A percentile compares a stretch with the other conserved stretches of the same genome.
These are phyloP conservation scores for Typhlomys cinereus DNA, from an alignment of 2,113 vertebrate species.

Conservation along the genomic window DNA sequence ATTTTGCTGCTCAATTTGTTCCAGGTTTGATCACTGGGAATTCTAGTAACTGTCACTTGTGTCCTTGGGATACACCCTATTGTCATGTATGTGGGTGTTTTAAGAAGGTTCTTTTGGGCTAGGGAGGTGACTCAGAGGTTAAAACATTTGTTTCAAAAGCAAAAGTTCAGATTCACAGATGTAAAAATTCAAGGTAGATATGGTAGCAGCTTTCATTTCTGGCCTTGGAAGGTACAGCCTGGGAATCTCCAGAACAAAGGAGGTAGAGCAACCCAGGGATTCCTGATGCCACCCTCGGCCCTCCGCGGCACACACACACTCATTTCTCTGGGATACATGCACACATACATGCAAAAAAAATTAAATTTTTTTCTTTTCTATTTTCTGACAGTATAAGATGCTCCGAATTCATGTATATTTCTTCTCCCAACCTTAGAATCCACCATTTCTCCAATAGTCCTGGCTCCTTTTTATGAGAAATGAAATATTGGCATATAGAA, in stretches of 20 bases:
- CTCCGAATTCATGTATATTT: background rate
- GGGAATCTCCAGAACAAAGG: too few relatives aligned
- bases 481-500: background rate
- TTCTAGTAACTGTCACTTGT: background rate
- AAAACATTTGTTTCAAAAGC: background rate
- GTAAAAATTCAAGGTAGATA: too few relatives aligned
- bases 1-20: constrained; percentile 9
- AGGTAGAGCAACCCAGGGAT: too few relatives aligned
- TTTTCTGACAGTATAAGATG: background rate
- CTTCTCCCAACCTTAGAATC: background rate
- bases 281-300: too few relatives aligned
- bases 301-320: too few relatives aligned
- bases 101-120: background rate
- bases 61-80: background rate
- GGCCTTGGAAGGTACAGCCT: too few relatives aligned
- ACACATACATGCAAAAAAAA: too few relatives aligned
- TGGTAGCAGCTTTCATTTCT: too few relatives aligned
- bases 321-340: too few relatives aligned
- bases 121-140: too few relatives aligned
- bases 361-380: too few relatives aligned
- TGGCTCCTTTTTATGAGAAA: background rate
- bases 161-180: too few relatives aligned
- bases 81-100: background rate
- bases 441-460: constrained; percentile 17
- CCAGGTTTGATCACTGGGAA: background rate